Percentiles rank a stretch among this genome's conserved stretches.
Evolutionary conservation across 2,113 vertebrate species (phyloP).

Genomic region (Cyprinodon variegatus): DNA sequence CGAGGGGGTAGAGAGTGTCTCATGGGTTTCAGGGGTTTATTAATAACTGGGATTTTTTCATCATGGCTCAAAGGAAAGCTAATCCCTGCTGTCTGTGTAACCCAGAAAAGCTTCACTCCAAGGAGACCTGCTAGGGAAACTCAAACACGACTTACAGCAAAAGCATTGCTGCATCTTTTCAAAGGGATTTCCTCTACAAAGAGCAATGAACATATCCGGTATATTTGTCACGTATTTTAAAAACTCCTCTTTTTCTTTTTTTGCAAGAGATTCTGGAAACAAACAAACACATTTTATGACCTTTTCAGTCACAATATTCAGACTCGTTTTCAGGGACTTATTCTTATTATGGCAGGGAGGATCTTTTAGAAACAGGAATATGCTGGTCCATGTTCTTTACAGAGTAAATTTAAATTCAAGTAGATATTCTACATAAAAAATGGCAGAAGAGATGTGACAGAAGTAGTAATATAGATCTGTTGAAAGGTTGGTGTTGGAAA

Average conservation of each 20-base stretch:
- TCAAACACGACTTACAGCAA: not conserved
- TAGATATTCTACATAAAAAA: too few species aligned
- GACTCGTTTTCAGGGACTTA: too few species aligned
- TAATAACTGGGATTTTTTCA: conserved; percentile 57
- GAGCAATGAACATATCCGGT: not conserved
- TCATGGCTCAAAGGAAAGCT: conserved; percentile 45
- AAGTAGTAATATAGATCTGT: too few species aligned
- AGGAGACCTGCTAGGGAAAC: conserved; percentile 32
- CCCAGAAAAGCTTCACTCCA: conserved; percentile 61
- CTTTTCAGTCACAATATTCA: too few species aligned
- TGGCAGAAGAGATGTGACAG: too few species aligned
- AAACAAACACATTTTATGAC: too few species aligned
- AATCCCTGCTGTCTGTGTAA: conserved; percentile 62
- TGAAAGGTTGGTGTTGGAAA: too few species aligned
- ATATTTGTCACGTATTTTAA: not conserved
- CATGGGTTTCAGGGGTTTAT: conserved; percentile 55
- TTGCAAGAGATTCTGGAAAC: too few species aligned
- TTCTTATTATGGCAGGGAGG: too few species aligned
- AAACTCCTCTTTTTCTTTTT: not conserved
- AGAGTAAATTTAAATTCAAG: too few species aligned
- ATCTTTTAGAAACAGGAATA: too few species aligned
- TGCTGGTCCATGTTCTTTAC: too few species aligned
- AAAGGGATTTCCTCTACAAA: not conserved
- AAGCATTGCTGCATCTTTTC: not conserved
- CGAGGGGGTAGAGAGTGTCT: conserved; percentile 11